Conservation (phyloP, 2,797 vertebrate species). For the Eospalax fontanierii region DNA sequence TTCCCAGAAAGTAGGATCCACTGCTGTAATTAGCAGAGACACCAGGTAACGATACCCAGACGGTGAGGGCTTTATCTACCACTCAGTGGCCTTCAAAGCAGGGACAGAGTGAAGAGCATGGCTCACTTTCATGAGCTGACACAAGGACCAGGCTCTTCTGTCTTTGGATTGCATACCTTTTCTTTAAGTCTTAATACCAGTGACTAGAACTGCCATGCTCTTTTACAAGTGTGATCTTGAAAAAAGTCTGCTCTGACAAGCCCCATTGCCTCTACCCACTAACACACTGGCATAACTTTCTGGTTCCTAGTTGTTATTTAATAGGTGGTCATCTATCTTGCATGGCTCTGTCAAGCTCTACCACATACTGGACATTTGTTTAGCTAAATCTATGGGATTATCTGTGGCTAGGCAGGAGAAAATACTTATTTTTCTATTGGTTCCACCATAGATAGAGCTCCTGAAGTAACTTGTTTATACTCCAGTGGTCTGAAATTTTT, state of each 20-base stretch:
- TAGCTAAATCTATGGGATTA: not conserved
- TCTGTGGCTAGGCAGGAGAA: not conserved
- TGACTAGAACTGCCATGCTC: not conserved
- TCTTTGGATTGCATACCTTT: not conserved
- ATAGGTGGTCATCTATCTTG: no score
- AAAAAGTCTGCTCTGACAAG: not conserved
- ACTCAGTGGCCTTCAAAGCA: not conserved
- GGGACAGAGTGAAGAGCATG: no score
- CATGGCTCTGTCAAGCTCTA: not conserved
- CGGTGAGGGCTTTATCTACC: not conserved
- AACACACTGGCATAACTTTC: not conserved
- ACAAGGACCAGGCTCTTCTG: not conserved
- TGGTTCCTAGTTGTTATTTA: not conserved
- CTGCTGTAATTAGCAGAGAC: not conserved
- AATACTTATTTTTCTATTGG: not conserved
- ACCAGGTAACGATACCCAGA: not conserved
- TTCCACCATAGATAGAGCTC: not conserved
- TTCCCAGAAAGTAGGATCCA: not conserved
- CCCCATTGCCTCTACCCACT: not conserved
- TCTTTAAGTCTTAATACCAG: not conserved
- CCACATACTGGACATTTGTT: not conserved
- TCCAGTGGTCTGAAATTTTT: not conserved
- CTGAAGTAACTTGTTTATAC: not conserved
- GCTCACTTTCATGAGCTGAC: not conserved
- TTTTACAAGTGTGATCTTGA: not conserved